Conservation (phyloP, 2,113 vertebrate genomes). For the Hydrochoerus hydrochaeris region DNA sequence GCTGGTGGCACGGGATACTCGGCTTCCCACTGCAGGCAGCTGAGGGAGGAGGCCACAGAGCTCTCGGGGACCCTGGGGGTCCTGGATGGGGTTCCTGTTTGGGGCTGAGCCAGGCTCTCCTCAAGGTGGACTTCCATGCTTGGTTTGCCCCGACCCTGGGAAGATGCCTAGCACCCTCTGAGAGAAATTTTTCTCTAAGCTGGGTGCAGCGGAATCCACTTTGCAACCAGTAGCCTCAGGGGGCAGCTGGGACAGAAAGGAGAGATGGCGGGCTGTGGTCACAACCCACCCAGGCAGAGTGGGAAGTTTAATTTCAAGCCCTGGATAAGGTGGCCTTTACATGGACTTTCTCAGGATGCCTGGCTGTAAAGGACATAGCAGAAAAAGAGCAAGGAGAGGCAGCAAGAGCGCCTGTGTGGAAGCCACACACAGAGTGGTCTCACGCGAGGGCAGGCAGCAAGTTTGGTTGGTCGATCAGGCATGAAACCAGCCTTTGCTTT, state of each 20-base stretch:
- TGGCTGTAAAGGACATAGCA: not conserved
- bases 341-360: not conserved
- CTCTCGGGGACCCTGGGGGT: not conserved
- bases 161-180: not conserved
- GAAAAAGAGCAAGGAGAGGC: not conserved
- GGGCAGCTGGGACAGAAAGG: not conserved
- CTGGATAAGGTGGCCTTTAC: not conserved
- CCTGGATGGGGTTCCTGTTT: not conserved
- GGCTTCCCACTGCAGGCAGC: not conserved
- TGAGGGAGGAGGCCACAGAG: not conserved
- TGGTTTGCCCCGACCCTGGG: not conserved
- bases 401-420: not conserved
- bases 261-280: not conserved
- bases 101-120: not conserved
- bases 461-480: not conserved
- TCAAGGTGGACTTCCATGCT: not conserved
- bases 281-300: not conserved
- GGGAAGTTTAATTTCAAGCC: not conserved
- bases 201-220: not conserved
- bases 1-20: not conserved
- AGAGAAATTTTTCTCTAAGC: not conserved
- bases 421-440: not conserved
- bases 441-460: not conserved
- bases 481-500: conserved; percentile 45
- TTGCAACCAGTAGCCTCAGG: not conserved